Conservation (phyloP, 2,888 invertebrate genomes). For the Pristionchus maxplancki region DNA sequence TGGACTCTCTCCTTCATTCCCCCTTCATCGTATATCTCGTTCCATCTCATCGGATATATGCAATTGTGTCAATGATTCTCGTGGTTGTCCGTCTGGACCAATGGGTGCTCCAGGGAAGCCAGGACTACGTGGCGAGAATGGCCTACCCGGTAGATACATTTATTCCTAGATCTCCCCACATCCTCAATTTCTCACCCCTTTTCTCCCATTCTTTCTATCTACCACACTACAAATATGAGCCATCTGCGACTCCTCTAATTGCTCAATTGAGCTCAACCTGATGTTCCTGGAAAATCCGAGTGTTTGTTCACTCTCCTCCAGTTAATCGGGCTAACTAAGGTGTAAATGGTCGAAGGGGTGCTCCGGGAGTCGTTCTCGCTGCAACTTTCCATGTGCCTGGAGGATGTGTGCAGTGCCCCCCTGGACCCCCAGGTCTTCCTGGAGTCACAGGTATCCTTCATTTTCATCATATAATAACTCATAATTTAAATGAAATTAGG, state of each 20-base stretch:
- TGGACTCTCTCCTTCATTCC: background rate
- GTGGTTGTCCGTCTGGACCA: constrained; percentile 13
- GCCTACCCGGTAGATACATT: background rate
- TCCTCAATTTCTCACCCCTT: too few species aligned
- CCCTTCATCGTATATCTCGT: background rate
- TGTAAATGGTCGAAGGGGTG: constrained; percentile 31
- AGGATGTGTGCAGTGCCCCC: constrained; percentile 51
- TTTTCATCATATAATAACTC: background rate
- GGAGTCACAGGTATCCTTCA: background rate
- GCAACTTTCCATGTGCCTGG: constrained; percentile 49
- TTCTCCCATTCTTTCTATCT: too few species aligned
- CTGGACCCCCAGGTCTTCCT: constrained; percentile 23
- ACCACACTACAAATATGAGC: too few species aligned
- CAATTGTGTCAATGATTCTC: constrained; percentile 35
- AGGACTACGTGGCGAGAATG: background rate
- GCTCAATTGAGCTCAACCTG: too few species aligned
- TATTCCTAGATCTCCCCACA: too few species aligned
- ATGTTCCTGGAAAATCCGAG: too few species aligned
- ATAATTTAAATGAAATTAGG: background rate
- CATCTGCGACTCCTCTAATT: too few species aligned
- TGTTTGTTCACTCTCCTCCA: too few species aligned
- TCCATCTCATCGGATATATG: background rate
- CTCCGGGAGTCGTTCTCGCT: constrained; percentile 26
- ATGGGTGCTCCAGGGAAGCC: constrained; percentile 40
- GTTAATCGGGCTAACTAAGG: background rate